Conservation (phyloP, 2,113 vertebrate genomes). For the rabbit (Oryctolagus cuniculus) region mOryCun1.1 NC_091449.1:47076501-47077000, state of each 20-base stretch:
- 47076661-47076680: not conserved
- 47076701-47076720: not conserved
- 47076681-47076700: not conserved
- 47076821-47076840: not conserved
- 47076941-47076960: not conserved
- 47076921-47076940: not conserved
- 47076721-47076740: accelerated
- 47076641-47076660: not conserved
- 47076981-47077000: not conserved
- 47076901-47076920: not conserved
- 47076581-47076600: not conserved
- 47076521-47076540: not conserved
- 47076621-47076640: not conserved
- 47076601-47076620: not conserved
- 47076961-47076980: not conserved
- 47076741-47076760: not conserved
- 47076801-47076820: accelerated
- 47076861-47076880: not conserved
- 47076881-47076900: not conserved
- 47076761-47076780: not conserved
- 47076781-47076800: not conserved
- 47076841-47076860: not conserved
- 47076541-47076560: not conserved
- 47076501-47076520: not conserved
- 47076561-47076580: not conserved